phyloP scores from a whole-genome alignment of 1,140 invertebrate genomes.

The Lepidurus apus region DNA sequence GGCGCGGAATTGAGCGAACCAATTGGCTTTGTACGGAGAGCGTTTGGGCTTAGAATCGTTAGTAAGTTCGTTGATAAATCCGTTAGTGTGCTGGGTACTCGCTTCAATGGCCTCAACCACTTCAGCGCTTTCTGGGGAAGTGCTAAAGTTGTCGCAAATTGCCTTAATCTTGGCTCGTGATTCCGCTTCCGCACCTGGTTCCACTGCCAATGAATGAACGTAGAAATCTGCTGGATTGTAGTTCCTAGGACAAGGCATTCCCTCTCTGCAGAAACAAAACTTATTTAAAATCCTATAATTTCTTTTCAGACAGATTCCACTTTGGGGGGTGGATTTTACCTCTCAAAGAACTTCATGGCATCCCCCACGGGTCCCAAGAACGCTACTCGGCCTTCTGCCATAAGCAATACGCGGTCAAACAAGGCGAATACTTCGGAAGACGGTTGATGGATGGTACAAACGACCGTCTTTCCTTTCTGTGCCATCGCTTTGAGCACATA shows the following conservation, averaged over 20 bases:
- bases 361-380: constrained; percentile 76
- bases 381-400: constrained; percentile 87
- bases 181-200: constrained; percentile 67
- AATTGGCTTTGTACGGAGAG: constrained; percentile 74
- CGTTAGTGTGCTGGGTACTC: constrained; percentile 30
- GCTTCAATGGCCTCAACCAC: constrained; percentile 37
- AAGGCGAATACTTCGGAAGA: constrained; percentile 87
- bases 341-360: constrained; percentile 73
- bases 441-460: constrained; percentile 94
- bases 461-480: constrained; percentile 78
- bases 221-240: constrained; percentile 96
- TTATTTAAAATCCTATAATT: neutral
- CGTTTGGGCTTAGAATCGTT: constrained; percentile 31
- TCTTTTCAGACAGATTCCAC: neutral
- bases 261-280: constrained; percentile 39
- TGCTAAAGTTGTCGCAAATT: constrained; percentile 69
- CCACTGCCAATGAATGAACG: constrained; percentile 81
- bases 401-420: constrained; percentile 83
- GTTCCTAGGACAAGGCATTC: constrained; percentile 56
- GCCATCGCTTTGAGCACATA: constrained; percentile 58
- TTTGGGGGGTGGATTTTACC: constrained; percentile 51
- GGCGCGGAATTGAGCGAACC: constrained; percentile 79
- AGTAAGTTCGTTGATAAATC: constrained; percentile 30
- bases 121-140: constrained; percentile 45
- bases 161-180: constrained; percentile 53